Evolutionary conservation across 2,113 vertebrate species (phyloP), one percentile per base, ranked within the genome.

Genomic region (Balaenoptera acutorostrata): DNA sequence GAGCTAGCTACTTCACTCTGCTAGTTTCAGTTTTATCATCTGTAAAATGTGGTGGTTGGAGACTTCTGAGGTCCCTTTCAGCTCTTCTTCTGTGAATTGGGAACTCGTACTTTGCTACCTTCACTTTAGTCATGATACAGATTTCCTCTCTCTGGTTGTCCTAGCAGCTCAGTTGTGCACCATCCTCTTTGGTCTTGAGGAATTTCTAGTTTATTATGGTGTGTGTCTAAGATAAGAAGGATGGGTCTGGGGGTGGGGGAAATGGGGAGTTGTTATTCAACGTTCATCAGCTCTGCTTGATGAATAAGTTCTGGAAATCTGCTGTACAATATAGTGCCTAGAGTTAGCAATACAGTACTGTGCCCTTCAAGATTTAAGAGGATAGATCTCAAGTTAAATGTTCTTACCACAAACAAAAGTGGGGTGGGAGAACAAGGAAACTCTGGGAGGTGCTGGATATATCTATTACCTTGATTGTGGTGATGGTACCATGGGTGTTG

Each of bases 11-110:
- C 78, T 95, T 93, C 39, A 25, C 57, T 68, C 41, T 57, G 39
- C 72, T 72, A 18, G 55, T 41, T 96, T 89, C 93, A 29, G 72
- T 52, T 87, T 97, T 93, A 89, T 83, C 69, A 84, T 83, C 87
- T 97, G 83, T 66, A 80, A 75, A 85, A 46, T 8, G 23, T 68
- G 63, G 93, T 78, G n/a, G 25, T 4, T 55, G 69, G 69, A 91
- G 75, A 80, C 74, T 88, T 63, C 1, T 17, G n/a, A 72, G 85
- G 11, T 89, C 88, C 66, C 55, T 59, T 93, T 68, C 55, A 23
- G 66, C 55, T 69, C 21, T 94, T 11, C 31, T 75, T 87, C 80
- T 83, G 77, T 91, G 46, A 46, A 71, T 0, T 27, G 15, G 31
- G 69, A 80, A 81, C 39, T 69, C 59, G 36, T 18, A 8, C 71